These are phyloP conservation scores for Trachemys scripta DNA, from an alignment of 2,113 vertebrate species.

Conservation along the genomic window DNA sequence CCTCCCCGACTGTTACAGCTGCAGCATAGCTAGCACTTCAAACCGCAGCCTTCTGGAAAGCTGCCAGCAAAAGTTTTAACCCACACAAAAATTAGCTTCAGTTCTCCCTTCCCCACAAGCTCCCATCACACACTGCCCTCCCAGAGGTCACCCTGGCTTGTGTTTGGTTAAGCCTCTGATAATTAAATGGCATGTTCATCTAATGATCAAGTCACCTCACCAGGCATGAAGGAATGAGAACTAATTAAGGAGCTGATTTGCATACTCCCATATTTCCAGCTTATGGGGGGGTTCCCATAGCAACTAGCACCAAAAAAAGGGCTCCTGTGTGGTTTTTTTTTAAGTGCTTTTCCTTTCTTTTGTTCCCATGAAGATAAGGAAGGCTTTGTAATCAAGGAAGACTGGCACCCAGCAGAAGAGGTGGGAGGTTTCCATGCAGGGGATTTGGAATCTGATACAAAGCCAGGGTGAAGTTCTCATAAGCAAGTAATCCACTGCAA, in stretches of 20 bases:
- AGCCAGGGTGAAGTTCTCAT: background rate
- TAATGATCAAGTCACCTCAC: conserved; percentile 57
- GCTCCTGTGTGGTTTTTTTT: conserved; percentile 36
- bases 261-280: conserved; percentile 72
- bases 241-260: conserved; percentile 75
- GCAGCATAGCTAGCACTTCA: background rate
- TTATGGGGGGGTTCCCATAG: conserved; percentile 76
- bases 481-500: background rate
- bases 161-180: conserved; percentile 65
- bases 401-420: background rate
- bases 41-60: background rate
- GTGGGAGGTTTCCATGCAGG: background rate
- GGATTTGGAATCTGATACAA: background rate
- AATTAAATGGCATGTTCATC: conserved; percentile 63
- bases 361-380: conserved; percentile 61
- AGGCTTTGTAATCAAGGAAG: conserved; percentile 43
- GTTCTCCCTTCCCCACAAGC: fast-evolving
- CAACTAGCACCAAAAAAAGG: conserved; percentile 70
- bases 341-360: conserved; percentile 53
- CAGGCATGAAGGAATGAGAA: conserved; percentile 56
- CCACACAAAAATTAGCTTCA: fast-evolving
- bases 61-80: background rate
- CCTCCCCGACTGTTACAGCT: background rate
- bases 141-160: conserved; percentile 34
- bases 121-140: background rate